Conservation (phyloP, 2,113 vertebrate genomes). For the Psilopsiagon aymara region DNA sequence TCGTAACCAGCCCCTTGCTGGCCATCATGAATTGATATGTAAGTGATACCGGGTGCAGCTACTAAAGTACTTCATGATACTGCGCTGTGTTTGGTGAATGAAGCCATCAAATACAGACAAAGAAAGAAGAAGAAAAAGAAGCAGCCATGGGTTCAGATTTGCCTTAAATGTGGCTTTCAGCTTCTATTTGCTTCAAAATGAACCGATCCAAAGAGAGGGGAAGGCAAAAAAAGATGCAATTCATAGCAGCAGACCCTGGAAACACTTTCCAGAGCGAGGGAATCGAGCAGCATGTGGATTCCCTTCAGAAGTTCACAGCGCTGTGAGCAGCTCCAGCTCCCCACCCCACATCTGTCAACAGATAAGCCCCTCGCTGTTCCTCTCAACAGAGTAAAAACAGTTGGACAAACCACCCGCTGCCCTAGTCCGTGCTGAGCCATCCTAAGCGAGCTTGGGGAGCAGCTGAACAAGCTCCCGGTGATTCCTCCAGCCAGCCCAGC, state of each 20-base stretch:
- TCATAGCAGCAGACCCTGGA: neutral
- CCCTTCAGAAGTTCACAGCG: neutral
- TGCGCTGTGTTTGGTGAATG: neutral
- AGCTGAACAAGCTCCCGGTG: neutral
- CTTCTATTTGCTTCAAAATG: neutral
- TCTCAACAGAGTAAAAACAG: neutral
- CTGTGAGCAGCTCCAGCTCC: neutral
- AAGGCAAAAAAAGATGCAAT: neutral
- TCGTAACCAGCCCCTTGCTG: neutral
- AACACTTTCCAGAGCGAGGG: neutral
- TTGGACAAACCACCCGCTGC: accelerated
- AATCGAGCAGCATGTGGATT: neutral
- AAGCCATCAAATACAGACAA: slow-evolving; percentile 4
- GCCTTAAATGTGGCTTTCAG: slow-evolving; percentile 2
- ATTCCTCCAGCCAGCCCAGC: neutral
- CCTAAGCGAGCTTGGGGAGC: neutral
- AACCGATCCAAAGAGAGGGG: neutral
- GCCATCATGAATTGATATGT: neutral
- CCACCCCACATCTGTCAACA: neutral
- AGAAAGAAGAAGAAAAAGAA: neutral
- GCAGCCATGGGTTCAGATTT: neutral
- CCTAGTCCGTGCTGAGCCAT: neutral
- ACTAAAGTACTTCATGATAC: neutral
- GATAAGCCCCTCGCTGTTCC: neutral
- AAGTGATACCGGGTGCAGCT: neutral